Base-by-base conservation (phyloP, 2,888 invertebrate genomes). In the Volucella bombylans region DNA sequence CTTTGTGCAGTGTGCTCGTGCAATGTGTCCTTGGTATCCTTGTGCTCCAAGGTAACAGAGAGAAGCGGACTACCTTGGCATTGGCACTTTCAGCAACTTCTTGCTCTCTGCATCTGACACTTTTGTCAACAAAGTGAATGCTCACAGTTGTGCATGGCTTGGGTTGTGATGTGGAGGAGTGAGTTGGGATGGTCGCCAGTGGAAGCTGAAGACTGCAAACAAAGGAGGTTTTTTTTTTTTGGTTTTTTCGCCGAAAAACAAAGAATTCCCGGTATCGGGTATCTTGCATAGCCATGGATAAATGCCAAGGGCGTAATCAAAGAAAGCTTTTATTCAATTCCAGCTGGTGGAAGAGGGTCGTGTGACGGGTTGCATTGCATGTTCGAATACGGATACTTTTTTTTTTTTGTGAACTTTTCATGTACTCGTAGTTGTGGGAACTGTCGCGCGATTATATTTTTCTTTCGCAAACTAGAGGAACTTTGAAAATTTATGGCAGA, bases 261-360 rank as follows among this genome's bases (percentile, higher is more conserved):
- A 81, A 85, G 85, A 81, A 62, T 81, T 45, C 76, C 67, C 41
- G 64, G 49, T 81, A 85, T 85, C 61, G 72, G 47, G 74, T 85
- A 61, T 72, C 85, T 50, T 14, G 77, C 71, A 81, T 85, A 81
- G 77, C 85, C 81, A 85, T 85, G 85, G 85, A 85, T 85, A 85
- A 85, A 85, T 85, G 85, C 85, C 85, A 85, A 85, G 85, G 85
- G 85, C 85, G 62, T 85, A 85, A 85, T 85, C 81, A 85, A 76
- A 76, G 76, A 85, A 79, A 85, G 83, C 85, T 85, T 85, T 81
- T 64, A 85, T 77, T 77, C 57, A 62, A 74, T 74, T 61, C 76
- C 11, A 12, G 11, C 23, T 23, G 23, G 23, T 10, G 4, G 15
- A 15, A 11, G 41, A 11, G 9, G 65, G 43, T 39, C 39, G 57